Evolutionary conservation across 2,113 vertebrate genomes (phyloP).

Genomic region (Zeus faber): DNA sequence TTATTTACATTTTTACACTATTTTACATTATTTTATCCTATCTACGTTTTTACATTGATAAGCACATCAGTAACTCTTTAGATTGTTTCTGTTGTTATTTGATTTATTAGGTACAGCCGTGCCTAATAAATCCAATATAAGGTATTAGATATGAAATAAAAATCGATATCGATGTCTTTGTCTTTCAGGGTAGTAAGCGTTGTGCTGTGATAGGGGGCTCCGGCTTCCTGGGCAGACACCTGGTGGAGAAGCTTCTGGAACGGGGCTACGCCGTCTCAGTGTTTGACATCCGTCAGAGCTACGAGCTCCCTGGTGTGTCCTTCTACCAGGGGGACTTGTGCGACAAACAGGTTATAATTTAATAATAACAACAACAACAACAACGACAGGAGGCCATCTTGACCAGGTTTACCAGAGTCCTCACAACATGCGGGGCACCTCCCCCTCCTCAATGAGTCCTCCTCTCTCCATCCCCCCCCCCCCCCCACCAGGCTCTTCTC

Average conservation of each 20-base stretch:
- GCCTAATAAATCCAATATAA: too few relatives aligned
- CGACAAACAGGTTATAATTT: constrained; percentile 77
- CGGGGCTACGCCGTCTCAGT: constrained; percentile 85
- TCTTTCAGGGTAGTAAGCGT: constrained; percentile 74
- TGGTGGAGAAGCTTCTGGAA: constrained; percentile 88
- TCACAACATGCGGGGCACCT: too few relatives aligned
- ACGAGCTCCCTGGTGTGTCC: constrained; percentile 74
- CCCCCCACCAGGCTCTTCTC: constrained; percentile 79
- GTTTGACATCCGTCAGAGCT: constrained; percentile 87
- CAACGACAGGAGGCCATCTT: too few relatives aligned
- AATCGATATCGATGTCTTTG: not conserved
- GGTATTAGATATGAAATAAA: too few relatives aligned
- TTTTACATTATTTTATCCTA: too few relatives aligned
- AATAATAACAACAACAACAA: too few relatives aligned
- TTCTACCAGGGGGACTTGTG: constrained; percentile 94
- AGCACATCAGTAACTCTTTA: too few relatives aligned
- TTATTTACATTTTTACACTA: not conserved
- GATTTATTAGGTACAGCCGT: too few relatives aligned
- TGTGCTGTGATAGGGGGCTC: constrained; percentile 92
- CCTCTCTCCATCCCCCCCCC: too few relatives aligned
- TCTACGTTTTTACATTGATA: not conserved
- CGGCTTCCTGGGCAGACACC: constrained; percentile 88
- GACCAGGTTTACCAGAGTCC: too few relatives aligned
- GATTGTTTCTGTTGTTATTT: too few relatives aligned
- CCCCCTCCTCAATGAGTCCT: too few relatives aligned